phyloP scores from a whole-genome alignment of 2,888 invertebrate genomes.

The Dolichopus griseipennis region DNA sequence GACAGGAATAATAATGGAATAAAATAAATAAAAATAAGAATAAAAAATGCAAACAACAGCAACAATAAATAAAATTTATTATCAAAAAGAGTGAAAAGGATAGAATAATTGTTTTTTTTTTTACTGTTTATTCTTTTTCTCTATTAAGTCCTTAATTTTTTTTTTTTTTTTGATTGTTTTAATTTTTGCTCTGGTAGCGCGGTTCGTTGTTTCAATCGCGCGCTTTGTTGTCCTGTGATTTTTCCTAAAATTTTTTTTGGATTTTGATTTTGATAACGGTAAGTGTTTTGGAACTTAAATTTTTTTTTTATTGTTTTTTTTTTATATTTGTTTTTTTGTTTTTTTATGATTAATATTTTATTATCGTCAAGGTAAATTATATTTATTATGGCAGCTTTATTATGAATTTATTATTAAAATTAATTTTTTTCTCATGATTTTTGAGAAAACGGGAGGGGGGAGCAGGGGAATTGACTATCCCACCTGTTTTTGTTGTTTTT shows the following conservation, averaged over 20 bases:
- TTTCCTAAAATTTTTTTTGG: no score
- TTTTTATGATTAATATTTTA: neutral
- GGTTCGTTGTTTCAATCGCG: neutral
- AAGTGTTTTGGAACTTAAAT: neutral
- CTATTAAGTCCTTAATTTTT: neutral
- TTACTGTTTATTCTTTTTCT: neutral
- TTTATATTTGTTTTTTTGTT: neutral
- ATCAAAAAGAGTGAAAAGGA: neutral
- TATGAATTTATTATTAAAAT: no score
- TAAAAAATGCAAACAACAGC: neutral
- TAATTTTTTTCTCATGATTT: no score
- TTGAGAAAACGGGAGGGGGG: no score
- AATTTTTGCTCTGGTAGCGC: no score
- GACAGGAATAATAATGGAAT: neutral
- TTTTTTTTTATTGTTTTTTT: neutral
- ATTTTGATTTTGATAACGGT: neutral
- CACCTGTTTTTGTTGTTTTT: no score
- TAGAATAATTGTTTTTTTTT: neutral
- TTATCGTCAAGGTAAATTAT: neutral
- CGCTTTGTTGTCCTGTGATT: neutral
- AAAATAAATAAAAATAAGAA: neutral
- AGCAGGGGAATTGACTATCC: no score
- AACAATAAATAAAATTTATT: no score
- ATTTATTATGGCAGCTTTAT: neutral
- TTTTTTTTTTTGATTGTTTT: neutral